Conservation (phyloP, 2,113 vertebrate species). For the Dascyllus trimaculatus region DNA sequence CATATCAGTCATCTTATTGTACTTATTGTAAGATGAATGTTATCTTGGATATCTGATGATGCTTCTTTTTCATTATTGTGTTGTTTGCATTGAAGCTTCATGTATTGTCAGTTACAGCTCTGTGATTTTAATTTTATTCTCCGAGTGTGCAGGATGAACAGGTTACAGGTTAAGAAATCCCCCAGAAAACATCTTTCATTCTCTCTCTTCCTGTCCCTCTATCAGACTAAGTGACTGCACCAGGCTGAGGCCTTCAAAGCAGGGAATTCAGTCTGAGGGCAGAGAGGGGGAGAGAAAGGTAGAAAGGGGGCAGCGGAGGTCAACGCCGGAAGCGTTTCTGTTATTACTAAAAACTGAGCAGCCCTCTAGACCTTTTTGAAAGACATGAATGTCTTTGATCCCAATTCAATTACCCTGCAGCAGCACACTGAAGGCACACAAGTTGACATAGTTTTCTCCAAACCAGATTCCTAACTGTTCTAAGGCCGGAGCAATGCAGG, state of each 20-base stretch:
- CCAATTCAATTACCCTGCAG: conserved; percentile 69
- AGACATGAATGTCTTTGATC: conserved; percentile 75
- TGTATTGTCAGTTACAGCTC: not conserved
- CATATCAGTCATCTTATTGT: no score
- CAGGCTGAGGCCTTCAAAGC: conserved; percentile 56
- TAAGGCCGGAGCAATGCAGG: not conserved
- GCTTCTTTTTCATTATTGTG: not conserved
- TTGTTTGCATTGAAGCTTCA: not conserved
- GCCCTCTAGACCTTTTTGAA: conserved; percentile 65
- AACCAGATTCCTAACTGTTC: conserved; percentile 25
- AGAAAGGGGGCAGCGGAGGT: conserved; percentile 50
- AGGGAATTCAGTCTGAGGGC: conserved; percentile 35
- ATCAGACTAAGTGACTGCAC: conserved; percentile 19
- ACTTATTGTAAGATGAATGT: not conserved
- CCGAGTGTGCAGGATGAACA: not conserved
- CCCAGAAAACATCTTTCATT: conserved; percentile 14
- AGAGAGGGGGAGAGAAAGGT: conserved; percentile 20
- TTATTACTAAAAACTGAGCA: conserved; percentile 80
- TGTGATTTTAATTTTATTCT: not conserved
- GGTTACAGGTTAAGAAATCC: conserved; percentile 8
- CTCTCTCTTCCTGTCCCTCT: conserved; percentile 12
- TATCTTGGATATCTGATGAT: not conserved
- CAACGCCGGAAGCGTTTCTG: conserved; percentile 72
- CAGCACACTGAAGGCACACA: conserved; percentile 21
- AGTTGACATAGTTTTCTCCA: conserved; percentile 13